These are phyloP conservation scores for Drosophila borealis DNA, from an alignment of 2,888 invertebrate species.

Conservation along the genomic window DNA sequence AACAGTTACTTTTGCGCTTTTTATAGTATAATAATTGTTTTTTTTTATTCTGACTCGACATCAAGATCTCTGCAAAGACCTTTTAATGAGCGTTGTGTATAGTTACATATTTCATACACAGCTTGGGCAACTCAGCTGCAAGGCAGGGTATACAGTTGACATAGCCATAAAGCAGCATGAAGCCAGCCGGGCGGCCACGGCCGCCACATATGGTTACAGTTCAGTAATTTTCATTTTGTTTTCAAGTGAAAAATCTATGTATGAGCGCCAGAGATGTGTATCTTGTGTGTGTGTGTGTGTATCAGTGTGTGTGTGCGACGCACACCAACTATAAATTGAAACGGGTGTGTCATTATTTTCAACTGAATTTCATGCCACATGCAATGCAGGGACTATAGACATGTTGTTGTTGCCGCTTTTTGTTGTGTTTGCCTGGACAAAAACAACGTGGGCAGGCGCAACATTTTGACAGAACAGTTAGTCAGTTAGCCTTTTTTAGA, in stretches of 20 bases:
- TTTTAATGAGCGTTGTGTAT: slow-evolving; percentile 3
- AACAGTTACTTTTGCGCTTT: slow-evolving; percentile 42
- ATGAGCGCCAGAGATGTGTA: slow-evolving; percentile 67
- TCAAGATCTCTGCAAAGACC: slow-evolving; percentile 6
- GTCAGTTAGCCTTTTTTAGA: slow-evolving; percentile 68
- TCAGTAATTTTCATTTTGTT: slow-evolving; percentile 76
- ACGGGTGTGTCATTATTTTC: slow-evolving; percentile 81
- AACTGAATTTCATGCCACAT: slow-evolving; percentile 80
- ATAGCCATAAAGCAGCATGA: slow-evolving; percentile 60
- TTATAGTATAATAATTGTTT: slow-evolving; percentile 49
- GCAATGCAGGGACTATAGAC: slow-evolving; percentile 60
- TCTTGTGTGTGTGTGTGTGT: slow-evolving; percentile 38
- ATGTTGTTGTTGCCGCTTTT: slow-evolving; percentile 11
- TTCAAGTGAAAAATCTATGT: slow-evolving; percentile 65
- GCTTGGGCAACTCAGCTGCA: slow-evolving; percentile 15
- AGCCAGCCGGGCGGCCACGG: slow-evolving; percentile 32
- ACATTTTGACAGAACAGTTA: slow-evolving; percentile 79
- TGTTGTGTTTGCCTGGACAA: slow-evolving; percentile 12
- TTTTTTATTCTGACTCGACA: not conserved
- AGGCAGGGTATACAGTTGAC: slow-evolving; percentile 54
- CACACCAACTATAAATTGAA: slow-evolving; percentile 65
- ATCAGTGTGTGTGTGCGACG: slow-evolving; percentile 25
- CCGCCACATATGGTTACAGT: slow-evolving; percentile 77
- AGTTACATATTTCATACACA: slow-evolving; percentile 16
- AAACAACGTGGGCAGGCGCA: slow-evolving; percentile 66